A percentile compares a stretch with the other conserved stretches of the same genome.
phyloP scores from a whole-genome alignment of 2,113 vertebrate species.

The Semnopithecus entellus region DNA sequence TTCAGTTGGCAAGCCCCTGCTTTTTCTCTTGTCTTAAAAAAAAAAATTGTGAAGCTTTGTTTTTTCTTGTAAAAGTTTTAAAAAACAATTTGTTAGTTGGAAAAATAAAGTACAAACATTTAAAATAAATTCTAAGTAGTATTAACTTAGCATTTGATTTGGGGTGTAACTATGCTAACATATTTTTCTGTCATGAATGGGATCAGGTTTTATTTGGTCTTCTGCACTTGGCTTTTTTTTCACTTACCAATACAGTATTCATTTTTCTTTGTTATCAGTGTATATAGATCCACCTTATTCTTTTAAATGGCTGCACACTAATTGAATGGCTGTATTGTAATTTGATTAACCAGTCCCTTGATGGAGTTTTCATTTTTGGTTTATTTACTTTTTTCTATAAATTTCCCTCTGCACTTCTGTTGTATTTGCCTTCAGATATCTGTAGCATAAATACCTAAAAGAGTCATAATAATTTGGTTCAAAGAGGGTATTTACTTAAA shows the following conservation, averaged over 20 bases:
- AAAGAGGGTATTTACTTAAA: background rate
- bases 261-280: background rate
- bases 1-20: background rate
- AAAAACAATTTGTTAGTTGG: background rate
- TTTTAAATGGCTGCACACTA: conserved; percentile 6
- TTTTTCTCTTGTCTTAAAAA: background rate
- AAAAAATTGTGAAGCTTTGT: background rate
- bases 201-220: background rate
- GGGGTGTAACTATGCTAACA: background rate
- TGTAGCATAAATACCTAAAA: background rate
- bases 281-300: background rate
- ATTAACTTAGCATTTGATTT: background rate
- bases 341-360: background rate
- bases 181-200: background rate
- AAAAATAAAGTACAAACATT: background rate
- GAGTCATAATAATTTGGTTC: background rate
- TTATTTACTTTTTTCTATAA: background rate
- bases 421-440: background rate
- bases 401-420: background rate
- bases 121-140: conserved; percentile 4
- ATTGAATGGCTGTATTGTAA: background rate
- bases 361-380: background rate
- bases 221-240: background rate
- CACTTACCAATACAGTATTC: background rate
- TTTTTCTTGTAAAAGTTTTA: background rate